Percentiles rank a stretch among this genome's conserved stretches.
Evolutionary conservation across 2,797 vertebrate species (phyloP).

Genomic region (Lophotriccus pileatus): DNA sequence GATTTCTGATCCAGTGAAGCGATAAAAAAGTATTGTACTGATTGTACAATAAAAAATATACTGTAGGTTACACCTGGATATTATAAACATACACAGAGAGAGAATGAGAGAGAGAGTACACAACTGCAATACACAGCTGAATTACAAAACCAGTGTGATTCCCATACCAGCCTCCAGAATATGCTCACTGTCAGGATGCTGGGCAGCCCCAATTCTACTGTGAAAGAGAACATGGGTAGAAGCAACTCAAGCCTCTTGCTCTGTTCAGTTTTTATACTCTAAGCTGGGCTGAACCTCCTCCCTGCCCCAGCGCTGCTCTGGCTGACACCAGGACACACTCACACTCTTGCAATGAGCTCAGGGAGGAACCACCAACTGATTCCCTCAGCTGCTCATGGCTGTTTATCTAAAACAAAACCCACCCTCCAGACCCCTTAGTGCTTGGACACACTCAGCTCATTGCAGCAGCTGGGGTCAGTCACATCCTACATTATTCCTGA

Average conservation of each 20-base stretch:
- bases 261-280: background rate
- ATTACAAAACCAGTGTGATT: background rate
- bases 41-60: background rate
- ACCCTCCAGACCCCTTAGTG: background rate
- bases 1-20: background rate
- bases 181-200: background rate
- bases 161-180: rapidly evolving
- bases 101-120: background rate
- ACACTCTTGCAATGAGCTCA: background rate
- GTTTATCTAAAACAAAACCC: background rate
- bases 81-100: no score
- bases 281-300: background rate
- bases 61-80: background rate
- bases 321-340: background rate
- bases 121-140: background rate
- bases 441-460: background rate
- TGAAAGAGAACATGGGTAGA: background rate
- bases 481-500: background rate
- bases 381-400: background rate
- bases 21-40: background rate
- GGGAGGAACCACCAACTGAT: background rate
- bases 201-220: background rate
- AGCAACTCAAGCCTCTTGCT: background rate
- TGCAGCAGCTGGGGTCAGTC: background rate
- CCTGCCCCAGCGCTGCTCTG: no score